Evolutionary conservation across 2,113 vertebrate species (phyloP).

Genomic region (Terrapene triunguis): DNA sequence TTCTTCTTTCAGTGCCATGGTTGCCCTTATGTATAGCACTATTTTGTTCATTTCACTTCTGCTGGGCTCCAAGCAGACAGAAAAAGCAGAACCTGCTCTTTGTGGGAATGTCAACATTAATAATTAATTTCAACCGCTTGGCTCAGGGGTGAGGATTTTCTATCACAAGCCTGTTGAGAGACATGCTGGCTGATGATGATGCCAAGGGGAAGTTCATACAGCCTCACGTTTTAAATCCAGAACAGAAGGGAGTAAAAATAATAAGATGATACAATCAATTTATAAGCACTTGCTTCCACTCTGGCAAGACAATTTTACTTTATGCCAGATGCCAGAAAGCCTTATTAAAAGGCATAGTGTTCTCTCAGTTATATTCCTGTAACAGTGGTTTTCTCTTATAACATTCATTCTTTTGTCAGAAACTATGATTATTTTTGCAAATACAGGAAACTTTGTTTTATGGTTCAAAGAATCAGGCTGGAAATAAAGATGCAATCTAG

Average conservation of each 20-base stretch:
- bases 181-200: not conserved
- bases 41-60: fast-evolving
- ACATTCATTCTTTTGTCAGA: fast-evolving
- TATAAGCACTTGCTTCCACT: not conserved
- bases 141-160: fast-evolving
- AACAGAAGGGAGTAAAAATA: not conserved
- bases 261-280: not conserved
- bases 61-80: fast-evolving
- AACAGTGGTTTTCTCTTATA: not conserved
- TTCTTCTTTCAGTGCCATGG: too few species aligned
- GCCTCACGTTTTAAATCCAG: not conserved
- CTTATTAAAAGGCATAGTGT: not conserved
- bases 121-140: not conserved
- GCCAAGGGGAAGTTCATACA: not conserved
- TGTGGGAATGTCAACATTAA: not conserved
- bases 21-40: fast-evolving
- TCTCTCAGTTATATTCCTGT: not conserved
- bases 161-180: not conserved
- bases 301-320: not conserved
- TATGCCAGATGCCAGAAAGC: not conserved
- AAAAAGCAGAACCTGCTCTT: not conserved
- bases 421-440: not conserved
- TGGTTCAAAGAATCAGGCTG: not conserved
- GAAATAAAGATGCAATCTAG: not conserved
- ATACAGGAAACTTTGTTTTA: fast-evolving